These are phyloP conservation scores for Parochlus steinenii DNA, from an alignment of 2,888 invertebrate species.

Conservation along the genomic window DNA sequence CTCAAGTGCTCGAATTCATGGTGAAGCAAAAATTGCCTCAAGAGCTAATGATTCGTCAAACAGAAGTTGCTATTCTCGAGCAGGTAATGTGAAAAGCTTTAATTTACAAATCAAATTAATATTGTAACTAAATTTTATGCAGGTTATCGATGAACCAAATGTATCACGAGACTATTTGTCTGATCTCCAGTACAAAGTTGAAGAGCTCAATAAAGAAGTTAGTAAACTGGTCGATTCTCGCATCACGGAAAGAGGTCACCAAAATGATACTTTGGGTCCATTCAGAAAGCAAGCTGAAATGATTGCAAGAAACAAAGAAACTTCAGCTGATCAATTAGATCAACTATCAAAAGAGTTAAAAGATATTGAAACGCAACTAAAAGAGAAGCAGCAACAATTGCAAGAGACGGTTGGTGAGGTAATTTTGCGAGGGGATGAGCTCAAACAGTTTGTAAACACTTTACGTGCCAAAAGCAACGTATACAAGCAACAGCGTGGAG, in stretches of 20 bases:
- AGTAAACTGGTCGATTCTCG: conserved; percentile 55
- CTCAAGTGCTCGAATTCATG: conserved; percentile 47
- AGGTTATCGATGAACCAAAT: conserved; percentile 49
- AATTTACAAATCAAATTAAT: too few species aligned
- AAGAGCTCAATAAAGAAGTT: conserved; percentile 40
- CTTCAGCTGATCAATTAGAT: conserved; percentile 49
- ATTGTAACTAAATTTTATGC: too few species aligned
- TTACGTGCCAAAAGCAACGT: conserved; percentile 62
- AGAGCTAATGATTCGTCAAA: conserved; percentile 45
- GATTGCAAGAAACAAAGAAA: conserved; percentile 63
- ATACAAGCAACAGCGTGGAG: conserved; percentile 65
- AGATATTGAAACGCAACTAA: conserved; percentile 41
- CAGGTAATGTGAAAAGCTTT: too few species aligned
- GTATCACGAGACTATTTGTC: conserved; percentile 47
- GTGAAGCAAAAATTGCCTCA: conserved; percentile 63
- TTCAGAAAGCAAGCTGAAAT: conserved; percentile 74
- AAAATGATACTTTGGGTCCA: conserved; percentile 55
- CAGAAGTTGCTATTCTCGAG: conserved; percentile 51
- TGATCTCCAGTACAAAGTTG: conserved; percentile 43
- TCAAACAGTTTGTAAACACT: conserved; percentile 69
- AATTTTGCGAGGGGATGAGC: conserved; percentile 61
- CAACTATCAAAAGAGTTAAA: conserved; percentile 45
- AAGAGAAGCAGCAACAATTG: conserved; percentile 37
- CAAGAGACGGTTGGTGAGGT: conserved; percentile 44
- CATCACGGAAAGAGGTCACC: conserved; percentile 43